Conservation (phyloP, 2,888 invertebrate species). For the Hylaea fasciaria region DNA sequence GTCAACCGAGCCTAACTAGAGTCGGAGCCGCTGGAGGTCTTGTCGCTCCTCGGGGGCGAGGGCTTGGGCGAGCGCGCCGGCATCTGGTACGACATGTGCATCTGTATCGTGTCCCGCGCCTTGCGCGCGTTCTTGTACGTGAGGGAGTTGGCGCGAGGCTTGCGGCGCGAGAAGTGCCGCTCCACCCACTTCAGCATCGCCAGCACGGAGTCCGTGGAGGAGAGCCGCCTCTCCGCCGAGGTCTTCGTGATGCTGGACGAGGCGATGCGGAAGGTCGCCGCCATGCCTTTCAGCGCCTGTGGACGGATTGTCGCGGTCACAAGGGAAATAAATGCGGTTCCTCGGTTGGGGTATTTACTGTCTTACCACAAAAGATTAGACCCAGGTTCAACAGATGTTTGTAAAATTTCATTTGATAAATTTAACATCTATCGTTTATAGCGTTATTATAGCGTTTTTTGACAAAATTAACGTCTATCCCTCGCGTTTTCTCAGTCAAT, state of each 20-base stretch:
- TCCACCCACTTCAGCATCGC: slow-evolving; percentile 97
- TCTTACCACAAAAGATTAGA: no score
- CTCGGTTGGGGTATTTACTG: no score
- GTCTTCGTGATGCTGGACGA: slow-evolving; percentile 94
- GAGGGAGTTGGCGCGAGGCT: slow-evolving; percentile 89
- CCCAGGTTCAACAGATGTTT: no score
- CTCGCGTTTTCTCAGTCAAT: no score
- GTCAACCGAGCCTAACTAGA: slow-evolving; percentile 62
- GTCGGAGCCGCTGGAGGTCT: slow-evolving; percentile 73
- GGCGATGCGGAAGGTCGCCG: slow-evolving; percentile 95
- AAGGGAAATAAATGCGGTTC: no score
- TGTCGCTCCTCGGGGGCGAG: slow-evolving; percentile 67
- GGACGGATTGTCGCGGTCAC: slow-evolving; percentile 12
- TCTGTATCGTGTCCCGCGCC: slow-evolving; percentile 88
- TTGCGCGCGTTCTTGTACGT: slow-evolving; percentile 86
- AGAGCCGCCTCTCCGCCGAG: slow-evolving; percentile 93
- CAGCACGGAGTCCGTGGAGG: slow-evolving; percentile 94
- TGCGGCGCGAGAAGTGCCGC: slow-evolving; percentile 91
- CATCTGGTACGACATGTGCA: slow-evolving; percentile 89
- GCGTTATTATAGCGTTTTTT: no score
- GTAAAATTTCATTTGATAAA: no score
- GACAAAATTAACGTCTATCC: no score
- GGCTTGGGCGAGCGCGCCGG: slow-evolving; percentile 65
- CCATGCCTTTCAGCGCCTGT: slow-evolving; percentile 96
- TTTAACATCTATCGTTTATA: no score